phyloP scores from a whole-genome alignment of 2,797 vertebrate species.

The Acanthurus tractus region DNA sequence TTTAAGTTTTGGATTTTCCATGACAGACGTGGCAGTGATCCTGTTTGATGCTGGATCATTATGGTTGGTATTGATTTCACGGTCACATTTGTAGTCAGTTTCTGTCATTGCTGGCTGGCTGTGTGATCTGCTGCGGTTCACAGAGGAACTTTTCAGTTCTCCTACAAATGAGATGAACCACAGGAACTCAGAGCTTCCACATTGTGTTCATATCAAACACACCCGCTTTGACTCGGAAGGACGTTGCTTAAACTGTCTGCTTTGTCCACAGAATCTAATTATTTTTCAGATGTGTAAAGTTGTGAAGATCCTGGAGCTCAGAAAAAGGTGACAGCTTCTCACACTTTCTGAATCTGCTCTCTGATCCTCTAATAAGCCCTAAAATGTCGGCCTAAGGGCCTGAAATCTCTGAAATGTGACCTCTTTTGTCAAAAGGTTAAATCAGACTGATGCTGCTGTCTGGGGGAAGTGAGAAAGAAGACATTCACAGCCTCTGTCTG shows the following conservation, averaged over 20 bases:
- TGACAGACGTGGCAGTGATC: too few species aligned
- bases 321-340: too few species aligned
- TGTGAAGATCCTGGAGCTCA: background rate
- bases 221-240: too few species aligned
- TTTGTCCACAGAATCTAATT: too few species aligned
- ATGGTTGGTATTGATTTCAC: too few species aligned
- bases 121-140: too few species aligned
- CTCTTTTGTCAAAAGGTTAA: background rate
- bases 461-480: background rate
- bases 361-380: background rate
- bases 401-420: background rate
- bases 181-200: slow-evolving; percentile 2
- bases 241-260: too few species aligned
- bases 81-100: too few species aligned
- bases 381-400: background rate
- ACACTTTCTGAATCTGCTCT: background rate
- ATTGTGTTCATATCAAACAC: background rate
- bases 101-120: too few species aligned
- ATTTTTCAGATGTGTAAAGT: background rate
- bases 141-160: slow-evolving; percentile 10
- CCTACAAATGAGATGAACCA: background rate
- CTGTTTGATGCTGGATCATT: too few species aligned
- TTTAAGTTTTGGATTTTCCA: too few species aligned
- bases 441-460: background rate
- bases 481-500: too few species aligned